A percentile compares a stretch with the other conserved stretches of the same genome.
These are phyloP conservation scores for Xenopus borealis DNA, from an alignment of 2,113 vertebrate genomes.

Conservation along the genomic window DNA sequence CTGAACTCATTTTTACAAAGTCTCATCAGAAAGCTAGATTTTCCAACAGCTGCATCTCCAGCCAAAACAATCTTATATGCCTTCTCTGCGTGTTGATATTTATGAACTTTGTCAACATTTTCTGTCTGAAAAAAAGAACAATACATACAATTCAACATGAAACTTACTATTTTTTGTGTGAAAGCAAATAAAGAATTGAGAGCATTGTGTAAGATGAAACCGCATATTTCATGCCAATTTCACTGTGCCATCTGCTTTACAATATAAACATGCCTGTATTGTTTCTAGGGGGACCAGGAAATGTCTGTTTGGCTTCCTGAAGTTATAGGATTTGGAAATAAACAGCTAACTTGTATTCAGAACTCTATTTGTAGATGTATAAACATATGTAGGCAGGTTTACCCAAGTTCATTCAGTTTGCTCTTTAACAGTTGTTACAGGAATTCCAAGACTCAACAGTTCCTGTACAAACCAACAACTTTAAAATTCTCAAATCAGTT, in stretches of 20 bases:
- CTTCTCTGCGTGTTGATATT: conserved; percentile 73
- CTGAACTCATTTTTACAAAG: conserved; percentile 96
- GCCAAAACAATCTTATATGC: conserved; percentile 90
- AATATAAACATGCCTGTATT: neutral
- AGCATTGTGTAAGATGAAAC: neutral
- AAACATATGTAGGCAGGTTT: too few relatives aligned
- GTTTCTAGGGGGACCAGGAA: too few relatives aligned
- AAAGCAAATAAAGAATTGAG: neutral
- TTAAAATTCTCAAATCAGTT: too few relatives aligned
- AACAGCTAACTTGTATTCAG: too few relatives aligned
- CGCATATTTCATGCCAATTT: neutral
- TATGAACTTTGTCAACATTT: conserved; percentile 52
- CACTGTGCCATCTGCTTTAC: neutral
- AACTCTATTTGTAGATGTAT: too few relatives aligned
- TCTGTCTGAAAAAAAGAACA: conserved; percentile 56
- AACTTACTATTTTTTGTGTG: neutral
- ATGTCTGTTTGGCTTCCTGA: too few relatives aligned
- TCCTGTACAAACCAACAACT: too few relatives aligned
- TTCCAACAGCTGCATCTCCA: conserved; percentile 92
- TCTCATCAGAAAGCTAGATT: conserved; percentile 91
- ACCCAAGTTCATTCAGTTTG: too few relatives aligned
- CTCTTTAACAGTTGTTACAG: too few relatives aligned
- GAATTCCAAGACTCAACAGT: too few relatives aligned
- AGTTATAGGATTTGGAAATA: too few relatives aligned
- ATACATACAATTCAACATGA: neutral